Conservation (phyloP, 2,113 vertebrate species). For the Oreocharis arfaki region DNA sequence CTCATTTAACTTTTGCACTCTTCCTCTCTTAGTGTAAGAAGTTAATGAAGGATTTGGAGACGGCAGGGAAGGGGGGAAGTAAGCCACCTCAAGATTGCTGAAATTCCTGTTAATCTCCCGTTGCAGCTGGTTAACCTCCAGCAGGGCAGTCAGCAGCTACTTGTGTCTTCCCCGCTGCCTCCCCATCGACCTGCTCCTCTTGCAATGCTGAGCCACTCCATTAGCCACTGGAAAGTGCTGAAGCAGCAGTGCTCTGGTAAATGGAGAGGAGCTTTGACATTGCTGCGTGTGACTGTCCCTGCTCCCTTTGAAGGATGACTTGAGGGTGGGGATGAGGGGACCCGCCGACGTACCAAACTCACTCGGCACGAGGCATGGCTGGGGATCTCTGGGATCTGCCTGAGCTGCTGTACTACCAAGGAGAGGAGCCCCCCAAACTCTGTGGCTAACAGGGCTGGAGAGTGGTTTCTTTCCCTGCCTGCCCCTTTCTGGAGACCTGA, state of each 20-base stretch:
- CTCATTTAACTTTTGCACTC: background rate
- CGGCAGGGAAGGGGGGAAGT: background rate
- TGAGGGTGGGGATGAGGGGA: background rate
- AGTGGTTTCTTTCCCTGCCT: background rate
- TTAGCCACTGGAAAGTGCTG: conserved; percentile 38
- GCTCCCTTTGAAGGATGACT: background rate
- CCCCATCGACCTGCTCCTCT: background rate
- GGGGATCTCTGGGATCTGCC: background rate
- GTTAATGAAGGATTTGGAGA: background rate
- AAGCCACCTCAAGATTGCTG: background rate
- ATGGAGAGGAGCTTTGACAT: conserved; percentile 46
- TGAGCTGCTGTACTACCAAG: background rate
- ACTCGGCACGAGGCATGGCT: background rate
- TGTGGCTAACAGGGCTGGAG: background rate
- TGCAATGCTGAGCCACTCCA: background rate
- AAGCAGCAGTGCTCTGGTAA: conserved; percentile 24
- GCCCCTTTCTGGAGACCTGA: background rate
- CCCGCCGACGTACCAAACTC: rapidly evolving
- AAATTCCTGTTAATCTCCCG: background rate
- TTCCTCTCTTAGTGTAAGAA: background rate
- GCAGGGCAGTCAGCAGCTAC: background rate
- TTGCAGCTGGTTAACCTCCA: background rate
- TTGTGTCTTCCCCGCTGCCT: background rate
- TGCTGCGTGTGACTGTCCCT: background rate
- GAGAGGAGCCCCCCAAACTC: background rate